Evolutionary conservation across 2,888 invertebrate species (phyloP), one percentile per base, ranked within the genome.

Genomic region (Phalangium opilio): DNA sequence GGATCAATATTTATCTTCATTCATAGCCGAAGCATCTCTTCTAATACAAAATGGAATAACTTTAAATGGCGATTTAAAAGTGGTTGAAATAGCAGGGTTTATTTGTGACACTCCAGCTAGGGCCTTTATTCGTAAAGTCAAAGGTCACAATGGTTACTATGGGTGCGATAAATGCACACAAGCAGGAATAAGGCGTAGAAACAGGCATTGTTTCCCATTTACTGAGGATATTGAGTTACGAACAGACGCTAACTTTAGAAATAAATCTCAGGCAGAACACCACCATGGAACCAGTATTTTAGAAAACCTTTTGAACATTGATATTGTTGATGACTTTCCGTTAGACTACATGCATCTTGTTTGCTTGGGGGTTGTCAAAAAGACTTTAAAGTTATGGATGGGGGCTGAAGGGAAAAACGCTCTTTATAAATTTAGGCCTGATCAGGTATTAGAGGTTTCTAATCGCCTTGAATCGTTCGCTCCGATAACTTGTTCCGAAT

Each of bases 281-380:
- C 59, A 60, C 43, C 43, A 49, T 19, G 50, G 46, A 10, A 35
- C 46, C n/a, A 46, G 55, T 32, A 43, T 51, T 20, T 39, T 63
- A 41, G 57, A 54, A 21, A 50, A 1, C 7, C 42, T 43, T 12
- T 3, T 27, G 3, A 17, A 21, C 14, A 44, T 48, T 19, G 34
- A 18, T 12, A 20, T 61, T 48, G 54, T 62, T 11, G 48, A 53
- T 10, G 44, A 56, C 44, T 53, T 64, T 47, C 60, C 60, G 4
- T 21, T 59, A 15, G 59, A 63, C 15, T 58, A 59, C 46, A 58
- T 63, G 62, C 64, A 64, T 43, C 44, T 61, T 7, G 50, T 60
- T 8, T 62, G 58, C 39, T 50, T 63, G 18, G 62, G 61, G 8
- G 58, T 61, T 10, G 53, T 59, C 36, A 57, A 55, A 43, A 59